phyloP scores from a whole-genome alignment of 2,797 vertebrate species.

The Onychomys arenicola region DNA sequence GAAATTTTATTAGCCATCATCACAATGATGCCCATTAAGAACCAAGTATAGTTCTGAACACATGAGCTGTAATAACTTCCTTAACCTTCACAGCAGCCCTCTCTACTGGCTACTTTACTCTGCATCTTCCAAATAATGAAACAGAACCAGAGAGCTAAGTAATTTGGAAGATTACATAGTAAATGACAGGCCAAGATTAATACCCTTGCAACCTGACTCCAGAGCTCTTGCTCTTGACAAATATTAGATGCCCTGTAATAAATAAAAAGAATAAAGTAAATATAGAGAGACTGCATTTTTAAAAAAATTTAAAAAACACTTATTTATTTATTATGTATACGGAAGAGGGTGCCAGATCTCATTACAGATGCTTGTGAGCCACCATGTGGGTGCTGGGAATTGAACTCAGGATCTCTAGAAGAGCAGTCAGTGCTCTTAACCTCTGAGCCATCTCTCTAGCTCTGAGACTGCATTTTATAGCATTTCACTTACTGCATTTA shows the following conservation, averaged over 20 bases:
- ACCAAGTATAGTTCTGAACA: background rate
- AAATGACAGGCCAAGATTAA: background rate
- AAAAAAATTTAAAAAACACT: too few species aligned
- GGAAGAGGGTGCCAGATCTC: too few species aligned
- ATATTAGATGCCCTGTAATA: background rate
- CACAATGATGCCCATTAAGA: background rate
- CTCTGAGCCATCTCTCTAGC: too few species aligned
- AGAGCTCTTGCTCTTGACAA: slow-evolving; percentile 28
- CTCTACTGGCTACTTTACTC: background rate
- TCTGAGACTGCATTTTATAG: background rate
- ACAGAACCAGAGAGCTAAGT: background rate
- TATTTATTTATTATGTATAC: too few species aligned
- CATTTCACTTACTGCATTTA: background rate
- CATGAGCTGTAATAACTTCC: background rate
- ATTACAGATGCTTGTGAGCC: too few species aligned
- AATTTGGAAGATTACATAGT: background rate
- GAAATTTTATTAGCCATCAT: background rate
- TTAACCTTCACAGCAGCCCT: background rate
- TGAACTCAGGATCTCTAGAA: too few species aligned
- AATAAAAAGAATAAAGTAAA: slow-evolving; percentile 25
- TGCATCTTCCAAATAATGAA: slow-evolving; percentile 22
- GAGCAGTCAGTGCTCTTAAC: too few species aligned
- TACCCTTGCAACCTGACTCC: background rate
- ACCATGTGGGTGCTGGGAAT: too few species aligned
- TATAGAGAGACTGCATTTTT: background rate